phyloP scores from a whole-genome alignment of 2,888 invertebrate species.

The Xylota segnis region DNA sequence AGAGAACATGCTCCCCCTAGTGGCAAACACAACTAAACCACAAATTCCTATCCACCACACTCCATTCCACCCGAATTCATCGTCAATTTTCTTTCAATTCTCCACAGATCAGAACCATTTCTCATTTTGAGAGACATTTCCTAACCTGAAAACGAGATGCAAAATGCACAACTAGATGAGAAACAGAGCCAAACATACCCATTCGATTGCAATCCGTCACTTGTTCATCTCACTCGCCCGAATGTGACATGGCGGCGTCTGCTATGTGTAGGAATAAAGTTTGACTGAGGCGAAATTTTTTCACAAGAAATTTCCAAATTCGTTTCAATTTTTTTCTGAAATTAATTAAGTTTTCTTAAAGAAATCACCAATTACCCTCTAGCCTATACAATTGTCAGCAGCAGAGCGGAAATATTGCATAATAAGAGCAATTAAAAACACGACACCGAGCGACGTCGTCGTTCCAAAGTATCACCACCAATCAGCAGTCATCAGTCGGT shows the following conservation, averaged over 20 bases:
- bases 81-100: conserved; percentile 18
- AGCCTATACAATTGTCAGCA: conserved; percentile 19
- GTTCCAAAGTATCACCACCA: conserved; percentile 72
- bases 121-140: conserved; percentile 36
- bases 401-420: conserved; percentile 53
- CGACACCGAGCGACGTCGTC: conserved; percentile 66
- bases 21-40: neutral
- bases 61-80: conserved; percentile 30
- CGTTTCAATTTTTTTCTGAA: conserved; percentile 62
- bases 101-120: conserved; percentile 20
- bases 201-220: conserved; percentile 24
- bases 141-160: conserved; percentile 31
- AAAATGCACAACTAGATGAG: conserved; percentile 20
- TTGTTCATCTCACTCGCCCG: conserved; percentile 65
- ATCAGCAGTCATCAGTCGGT: conserved; percentile 76
- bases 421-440: conserved; percentile 70
- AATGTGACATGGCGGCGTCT: conserved; percentile 77
- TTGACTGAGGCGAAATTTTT: conserved; percentile 71
- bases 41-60: conserved; percentile 23
- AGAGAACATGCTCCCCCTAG: neutral
- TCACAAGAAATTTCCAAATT: conserved; percentile 67
- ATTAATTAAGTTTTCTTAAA: conserved; percentile 67
- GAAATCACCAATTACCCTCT: conserved; percentile 34
- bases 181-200: conserved; percentile 33
- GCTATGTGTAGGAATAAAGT: conserved; percentile 76